A percentile compares a stretch with the other conserved stretches of the same genome.
phyloP scores from a whole-genome alignment of 2,797 vertebrate genomes.

The Sebastes steindachneri region DNA sequence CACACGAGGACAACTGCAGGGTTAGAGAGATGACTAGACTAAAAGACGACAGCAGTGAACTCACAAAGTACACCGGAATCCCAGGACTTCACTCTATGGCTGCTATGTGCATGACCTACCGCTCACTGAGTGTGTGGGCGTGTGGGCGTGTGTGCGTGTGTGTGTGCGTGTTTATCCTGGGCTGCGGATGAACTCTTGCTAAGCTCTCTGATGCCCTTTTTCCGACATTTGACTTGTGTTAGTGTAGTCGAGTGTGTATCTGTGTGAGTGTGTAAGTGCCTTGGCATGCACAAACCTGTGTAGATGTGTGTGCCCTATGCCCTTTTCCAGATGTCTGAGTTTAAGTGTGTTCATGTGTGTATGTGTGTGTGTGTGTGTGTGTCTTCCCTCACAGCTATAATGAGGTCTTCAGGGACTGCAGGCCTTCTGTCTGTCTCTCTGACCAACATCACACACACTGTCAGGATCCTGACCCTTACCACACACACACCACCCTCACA shows the following conservation, averaged over 20 bases:
- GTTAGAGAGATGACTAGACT: not conserved
- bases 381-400: conserved; percentile 44
- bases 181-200: not conserved
- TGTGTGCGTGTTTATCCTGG: not conserved
- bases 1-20: conserved; percentile 36
- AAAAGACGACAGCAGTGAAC: conserved; percentile 9
- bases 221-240: conserved; percentile 19
- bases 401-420: conserved; percentile 54
- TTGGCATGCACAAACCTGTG: not conserved
- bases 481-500: not conserved
- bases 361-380: not conserved
- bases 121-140: not conserved
- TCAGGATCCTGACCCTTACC: not conserved
- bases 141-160: conserved; percentile 2
- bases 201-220: conserved; percentile 12
- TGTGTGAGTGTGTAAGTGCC: not conserved
- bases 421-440: conserved; percentile 30
- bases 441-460: conserved; percentile 14
- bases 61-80: conserved; percentile 29
- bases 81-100: conserved; percentile 4
- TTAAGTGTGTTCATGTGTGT: not conserved
- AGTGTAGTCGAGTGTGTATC: not conserved
- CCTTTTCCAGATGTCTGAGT: conserved; percentile 36
- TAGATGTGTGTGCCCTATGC: not conserved
- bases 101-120: not conserved